Evolutionary conservation across 2,888 invertebrate genomes (phyloP).

Genomic region (Timema podura): DNA sequence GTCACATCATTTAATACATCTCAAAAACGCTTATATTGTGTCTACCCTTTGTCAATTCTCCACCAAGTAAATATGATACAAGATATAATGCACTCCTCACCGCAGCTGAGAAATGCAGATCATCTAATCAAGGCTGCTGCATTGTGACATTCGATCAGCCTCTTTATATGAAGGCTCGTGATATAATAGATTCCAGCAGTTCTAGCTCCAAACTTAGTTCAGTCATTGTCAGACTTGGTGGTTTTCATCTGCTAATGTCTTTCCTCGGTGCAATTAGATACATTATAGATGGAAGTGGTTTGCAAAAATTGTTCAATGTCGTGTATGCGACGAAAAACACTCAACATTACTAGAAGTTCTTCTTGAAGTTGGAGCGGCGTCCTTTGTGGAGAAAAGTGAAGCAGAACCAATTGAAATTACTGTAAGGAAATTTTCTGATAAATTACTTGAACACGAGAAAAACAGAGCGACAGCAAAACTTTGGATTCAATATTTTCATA

Average conservation of each 20-base stretch:
- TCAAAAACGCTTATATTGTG: background rate
- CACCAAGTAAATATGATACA: background rate
- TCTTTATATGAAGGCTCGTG: background rate
- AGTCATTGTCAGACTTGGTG: background rate
- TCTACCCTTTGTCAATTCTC: background rate
- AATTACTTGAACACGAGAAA: background rate
- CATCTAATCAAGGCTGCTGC: background rate
- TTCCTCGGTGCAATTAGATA: background rate
- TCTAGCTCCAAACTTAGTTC: background rate
- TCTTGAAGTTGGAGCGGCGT: background rate
- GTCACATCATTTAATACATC: background rate
- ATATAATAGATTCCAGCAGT: background rate
- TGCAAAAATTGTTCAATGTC: background rate
- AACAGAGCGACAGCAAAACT: background rate
- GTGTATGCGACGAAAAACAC: background rate
- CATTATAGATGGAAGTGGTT: background rate
- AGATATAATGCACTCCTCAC: background rate
- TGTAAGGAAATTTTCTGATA: background rate
- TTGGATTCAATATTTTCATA: too few relatives aligned
- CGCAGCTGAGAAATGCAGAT: background rate
- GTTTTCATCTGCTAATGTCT: background rate
- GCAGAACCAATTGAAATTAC: background rate
- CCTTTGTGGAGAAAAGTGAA: background rate
- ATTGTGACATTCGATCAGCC: constrained; percentile 1
- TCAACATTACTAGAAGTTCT: background rate